Evolutionary conservation across 2,797 vertebrate species (phyloP), one percentile per base, ranked within the genome.

Genomic region (Petrocephalus sullivani): DNA sequence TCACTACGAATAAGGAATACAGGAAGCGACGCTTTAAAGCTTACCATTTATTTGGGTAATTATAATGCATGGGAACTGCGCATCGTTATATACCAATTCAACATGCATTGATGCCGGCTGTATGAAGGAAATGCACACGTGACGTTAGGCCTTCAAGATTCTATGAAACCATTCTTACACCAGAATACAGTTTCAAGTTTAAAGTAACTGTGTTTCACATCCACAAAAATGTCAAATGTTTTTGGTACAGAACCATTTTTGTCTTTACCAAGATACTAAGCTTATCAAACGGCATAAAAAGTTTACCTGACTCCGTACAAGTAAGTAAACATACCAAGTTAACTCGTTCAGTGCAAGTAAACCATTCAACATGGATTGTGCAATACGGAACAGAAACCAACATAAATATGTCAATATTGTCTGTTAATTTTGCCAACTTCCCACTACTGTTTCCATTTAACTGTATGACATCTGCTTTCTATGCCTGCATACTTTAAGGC

Each of bases 321-420:
- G 37, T 71, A 71, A 71, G 37, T 71, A 71, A 71, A 16, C 28
- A 12, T 37, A 71, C 4, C 64, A 71, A 71, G 14, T 10, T 71
- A 46, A 41, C 41, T 49, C 46, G 41, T 46, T 41, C 41, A 78
- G 6, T 78, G 71, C 71, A 78, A 78, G 46, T 6, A 78, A 78
- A 78, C 19, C 19, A 78, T 2, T 78, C 16, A 78, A 10, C 71
- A 78, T 78, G 7, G 71, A 78, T 49, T 78, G 41, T 41, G 71
- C 71, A 78, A 78, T 46, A 49, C 37, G 53, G 49, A 85, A 85
- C 21, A 85, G 10, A 54, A 84, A 84, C 82, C n/a, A 83, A 84
- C 46, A 28, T 51, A 56, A 85, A 51, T 54, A 12, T 85, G 23
- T 85, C 82, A 28, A 85, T 56, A 54, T 28, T 21, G 9, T 85